Conservation (phyloP, 37 sponge, comb jelly and placozoan genomes). For the Tethya wilhelma region DNA sequence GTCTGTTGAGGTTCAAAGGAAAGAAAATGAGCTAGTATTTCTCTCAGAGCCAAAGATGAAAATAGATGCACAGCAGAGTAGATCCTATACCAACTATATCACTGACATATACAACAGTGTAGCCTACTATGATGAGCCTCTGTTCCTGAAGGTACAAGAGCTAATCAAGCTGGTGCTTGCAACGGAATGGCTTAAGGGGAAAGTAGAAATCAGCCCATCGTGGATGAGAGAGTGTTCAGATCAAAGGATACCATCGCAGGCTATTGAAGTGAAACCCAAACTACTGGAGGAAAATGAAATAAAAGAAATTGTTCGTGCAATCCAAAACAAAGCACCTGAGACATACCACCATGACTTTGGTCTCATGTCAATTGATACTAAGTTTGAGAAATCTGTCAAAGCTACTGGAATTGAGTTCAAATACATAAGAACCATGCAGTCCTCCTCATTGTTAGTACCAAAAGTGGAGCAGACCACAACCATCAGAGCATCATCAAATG, state of each 20-base stretch:
- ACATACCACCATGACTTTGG: neutral
- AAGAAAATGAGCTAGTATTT: constrained; percentile 26
- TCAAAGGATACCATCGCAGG: too few species aligned
- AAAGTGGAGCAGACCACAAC: neutral
- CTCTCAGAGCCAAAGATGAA: constrained; percentile 38
- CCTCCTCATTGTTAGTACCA: neutral
- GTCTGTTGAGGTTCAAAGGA: neutral
- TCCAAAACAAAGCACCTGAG: neutral
- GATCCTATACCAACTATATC: constrained; percentile 34
- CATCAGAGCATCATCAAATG: neutral
- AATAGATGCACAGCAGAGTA: neutral
- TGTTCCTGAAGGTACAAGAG: constrained; percentile 59
- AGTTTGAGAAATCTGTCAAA: neutral
- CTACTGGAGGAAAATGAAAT: neutral
- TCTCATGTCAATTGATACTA: neutral
- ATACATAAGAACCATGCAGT: neutral
- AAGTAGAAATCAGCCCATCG: neutral
- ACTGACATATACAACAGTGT: constrained; percentile 4
- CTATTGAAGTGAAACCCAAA: constrained; percentile 7
- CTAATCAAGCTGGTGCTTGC: constrained; percentile 35
- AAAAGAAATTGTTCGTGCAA: neutral
- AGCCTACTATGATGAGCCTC: constrained; percentile 54
- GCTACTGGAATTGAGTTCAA: neutral
- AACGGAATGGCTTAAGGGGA: constrained; percentile 35
- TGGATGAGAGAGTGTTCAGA: constrained; percentile 24